Conservation (phyloP, 2,888 invertebrate species). For the Euzetes globulus region DNA sequence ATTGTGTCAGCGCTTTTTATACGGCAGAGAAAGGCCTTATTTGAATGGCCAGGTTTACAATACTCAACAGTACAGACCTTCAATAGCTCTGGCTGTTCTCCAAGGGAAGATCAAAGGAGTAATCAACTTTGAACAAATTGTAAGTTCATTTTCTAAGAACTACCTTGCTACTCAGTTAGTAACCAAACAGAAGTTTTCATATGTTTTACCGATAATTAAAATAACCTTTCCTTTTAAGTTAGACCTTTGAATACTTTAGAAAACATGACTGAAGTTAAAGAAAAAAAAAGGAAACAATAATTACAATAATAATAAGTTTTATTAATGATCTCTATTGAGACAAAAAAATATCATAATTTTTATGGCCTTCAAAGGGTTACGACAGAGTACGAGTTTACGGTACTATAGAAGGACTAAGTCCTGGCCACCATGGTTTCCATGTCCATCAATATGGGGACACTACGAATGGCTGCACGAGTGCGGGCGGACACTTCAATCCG, state of each 20-base stretch:
- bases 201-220: too few species aligned
- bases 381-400: slow-evolving; percentile 58
- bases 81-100: slow-evolving; percentile 77
- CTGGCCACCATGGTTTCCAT: slow-evolving; percentile 82
- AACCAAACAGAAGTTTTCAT: too few species aligned
- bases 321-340: slow-evolving; percentile 44
- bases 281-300: background rate
- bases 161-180: too few species aligned
- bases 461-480: slow-evolving; percentile 87
- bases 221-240: too few species aligned
- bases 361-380: background rate
- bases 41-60: background rate
- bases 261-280: too few species aligned
- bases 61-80: background rate
- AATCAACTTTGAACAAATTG: slow-evolving; percentile 68
- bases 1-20: background rate
- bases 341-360: slow-evolving; percentile 41
- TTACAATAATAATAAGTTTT: background rate
- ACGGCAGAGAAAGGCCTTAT: background rate
- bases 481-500: slow-evolving; percentile 91
- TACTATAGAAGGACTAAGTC: slow-evolving; percentile 65
- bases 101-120: slow-evolving; percentile 76
- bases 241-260: background rate
- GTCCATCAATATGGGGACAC: slow-evolving; percentile 94
- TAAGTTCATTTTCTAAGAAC: slow-evolving; percentile 48